Evolutionary conservation across 1,140 invertebrate genomes (phyloP).

Genomic region (Brachionus asplanchnoidis): DNA sequence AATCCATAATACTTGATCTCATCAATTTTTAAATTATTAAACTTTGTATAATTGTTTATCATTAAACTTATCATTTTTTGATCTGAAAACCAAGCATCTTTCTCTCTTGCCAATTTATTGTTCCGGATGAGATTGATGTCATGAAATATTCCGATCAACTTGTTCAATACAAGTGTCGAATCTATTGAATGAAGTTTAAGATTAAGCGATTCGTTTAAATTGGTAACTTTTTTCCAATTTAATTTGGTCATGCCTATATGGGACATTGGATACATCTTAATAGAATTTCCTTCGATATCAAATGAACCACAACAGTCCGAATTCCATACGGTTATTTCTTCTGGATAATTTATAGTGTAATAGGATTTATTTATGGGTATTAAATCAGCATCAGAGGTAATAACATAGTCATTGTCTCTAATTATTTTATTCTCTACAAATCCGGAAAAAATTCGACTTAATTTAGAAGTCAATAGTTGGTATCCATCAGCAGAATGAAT

Average conservation of each 20-base stretch:
- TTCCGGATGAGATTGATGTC: not conserved
- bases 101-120: not conserved
- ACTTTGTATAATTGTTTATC: not conserved
- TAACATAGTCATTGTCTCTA: conserved; percentile 13
- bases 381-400: conserved; percentile 15
- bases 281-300: not conserved
- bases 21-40: not conserved
- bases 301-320: conserved; percentile 43
- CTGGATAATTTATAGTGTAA: not conserved
- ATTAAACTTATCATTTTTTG: conserved; percentile 23
- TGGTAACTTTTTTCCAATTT: conserved; percentile 42
- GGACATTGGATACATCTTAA: conserved; percentile 43
- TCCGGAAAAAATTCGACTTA: conserved; percentile 18
- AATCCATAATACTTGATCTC: not conserved
- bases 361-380: conserved; percentile 2
- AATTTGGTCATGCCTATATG: conserved; percentile 43
- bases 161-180: not conserved
- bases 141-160: not conserved
- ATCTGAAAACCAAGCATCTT: not conserved
- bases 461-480: not conserved
- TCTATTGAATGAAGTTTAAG: not conserved
- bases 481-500: not conserved
- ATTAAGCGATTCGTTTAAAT: not conserved
- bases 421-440: not conserved
- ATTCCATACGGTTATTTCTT: conserved; percentile 12